Conservation (phyloP, 2,113 vertebrate species). For the Cochlearius cochlearius region DNA sequence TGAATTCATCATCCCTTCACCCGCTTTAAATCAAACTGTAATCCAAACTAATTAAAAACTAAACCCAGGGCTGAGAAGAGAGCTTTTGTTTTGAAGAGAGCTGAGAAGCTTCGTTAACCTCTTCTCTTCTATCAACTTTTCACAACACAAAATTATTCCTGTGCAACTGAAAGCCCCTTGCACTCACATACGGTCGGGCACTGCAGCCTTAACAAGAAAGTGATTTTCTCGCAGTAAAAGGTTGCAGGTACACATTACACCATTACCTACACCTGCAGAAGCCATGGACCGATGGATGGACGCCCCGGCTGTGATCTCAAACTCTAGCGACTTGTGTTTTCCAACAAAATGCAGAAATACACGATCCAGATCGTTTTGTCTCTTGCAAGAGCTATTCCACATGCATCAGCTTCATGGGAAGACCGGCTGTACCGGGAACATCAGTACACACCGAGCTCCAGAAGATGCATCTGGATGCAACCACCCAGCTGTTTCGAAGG, state of each 20-base stretch:
- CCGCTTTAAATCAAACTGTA: conserved; percentile 51
- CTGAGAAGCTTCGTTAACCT: conserved; percentile 54
- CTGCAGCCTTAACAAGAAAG: neutral
- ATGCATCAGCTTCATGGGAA: neutral
- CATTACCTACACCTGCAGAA: neutral
- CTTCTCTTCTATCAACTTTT: conserved; percentile 34
- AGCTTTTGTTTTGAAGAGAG: conserved; percentile 41
- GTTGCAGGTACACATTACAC: neutral
- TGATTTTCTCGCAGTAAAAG: neutral
- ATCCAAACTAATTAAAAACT: conserved; percentile 73
- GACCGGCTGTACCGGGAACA: neutral
- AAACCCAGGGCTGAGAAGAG: conserved; percentile 50
- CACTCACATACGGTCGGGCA: neutral
- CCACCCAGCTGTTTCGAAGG: accelerated
- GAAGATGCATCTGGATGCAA: neutral
- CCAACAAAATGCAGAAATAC: neutral
- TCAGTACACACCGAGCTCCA: neutral
- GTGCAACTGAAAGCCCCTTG: neutral
- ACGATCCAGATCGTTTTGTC: neutral
- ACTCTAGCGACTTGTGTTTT: neutral
- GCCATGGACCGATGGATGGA: neutral
- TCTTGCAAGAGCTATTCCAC: neutral
- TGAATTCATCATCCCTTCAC: conserved; percentile 32
- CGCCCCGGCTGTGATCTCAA: neutral
- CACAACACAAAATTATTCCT: neutral